These are phyloP conservation scores for Apocheima hispidaria DNA, from an alignment of 2,888 invertebrate species.

Conservation along the genomic window DNA sequence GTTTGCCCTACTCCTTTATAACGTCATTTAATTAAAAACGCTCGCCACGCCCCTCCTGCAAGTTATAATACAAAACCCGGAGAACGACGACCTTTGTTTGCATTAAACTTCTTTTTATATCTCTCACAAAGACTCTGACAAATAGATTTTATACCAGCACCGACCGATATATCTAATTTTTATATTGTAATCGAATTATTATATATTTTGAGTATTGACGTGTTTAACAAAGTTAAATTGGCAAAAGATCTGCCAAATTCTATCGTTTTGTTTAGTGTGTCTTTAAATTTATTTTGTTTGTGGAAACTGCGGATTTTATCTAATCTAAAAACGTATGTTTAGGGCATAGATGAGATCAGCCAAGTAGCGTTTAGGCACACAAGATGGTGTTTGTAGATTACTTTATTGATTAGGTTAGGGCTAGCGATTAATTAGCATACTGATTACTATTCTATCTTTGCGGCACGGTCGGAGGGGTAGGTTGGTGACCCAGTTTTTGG, in stretches of 20 bases:
- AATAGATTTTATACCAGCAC: constrained; percentile 15
- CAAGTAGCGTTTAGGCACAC: constrained; percentile 7
- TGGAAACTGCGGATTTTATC: not conserved
- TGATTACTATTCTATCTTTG: constrained; percentile 21
- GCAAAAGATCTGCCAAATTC: constrained; percentile 16
- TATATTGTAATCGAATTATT: constrained; percentile 35
- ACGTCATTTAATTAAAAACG: constrained; percentile 72
- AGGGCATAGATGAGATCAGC: constrained; percentile 12
- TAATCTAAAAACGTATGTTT: constrained; percentile 15
- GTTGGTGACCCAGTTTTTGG: constrained; percentile 53
- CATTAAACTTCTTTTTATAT: constrained; percentile 39
- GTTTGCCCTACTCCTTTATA: constrained; percentile 66
- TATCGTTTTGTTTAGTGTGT: constrained; percentile 12
- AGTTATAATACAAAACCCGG: constrained; percentile 36
- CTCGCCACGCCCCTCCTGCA: constrained; percentile 47
- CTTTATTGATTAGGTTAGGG: constrained; percentile 17
- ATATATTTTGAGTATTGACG: constrained; percentile 19
- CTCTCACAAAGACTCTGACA: too few species aligned
- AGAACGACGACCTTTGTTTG: constrained; percentile 36
- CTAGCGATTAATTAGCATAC: constrained; percentile 14
- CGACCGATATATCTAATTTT: constrained; percentile 20
- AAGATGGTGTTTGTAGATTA: constrained; percentile 12
- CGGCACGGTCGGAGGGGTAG: constrained; percentile 39
- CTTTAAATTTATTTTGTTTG: constrained; percentile 4
- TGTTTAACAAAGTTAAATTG: constrained; percentile 31